Conservation (phyloP, 2,113 vertebrate genomes). For the Polypterus senegalus region DNA sequence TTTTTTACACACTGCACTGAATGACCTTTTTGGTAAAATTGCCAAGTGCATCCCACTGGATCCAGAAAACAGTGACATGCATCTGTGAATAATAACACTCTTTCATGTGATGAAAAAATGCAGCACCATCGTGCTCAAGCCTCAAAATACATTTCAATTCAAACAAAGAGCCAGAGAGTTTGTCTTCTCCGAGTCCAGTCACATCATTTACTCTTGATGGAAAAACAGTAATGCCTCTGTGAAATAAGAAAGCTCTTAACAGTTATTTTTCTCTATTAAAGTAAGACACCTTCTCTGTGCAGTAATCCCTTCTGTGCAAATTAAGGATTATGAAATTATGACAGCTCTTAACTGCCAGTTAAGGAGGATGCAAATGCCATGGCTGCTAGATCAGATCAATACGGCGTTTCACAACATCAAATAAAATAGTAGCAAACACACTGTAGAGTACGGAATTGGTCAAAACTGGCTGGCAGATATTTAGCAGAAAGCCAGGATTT, state of each 20-base stretch:
- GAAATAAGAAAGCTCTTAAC: not conserved
- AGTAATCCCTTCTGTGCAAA: not conserved
- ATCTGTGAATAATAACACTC: not conserved
- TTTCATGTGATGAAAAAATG: not conserved
- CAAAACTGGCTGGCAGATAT: no score
- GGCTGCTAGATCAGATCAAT: no score
- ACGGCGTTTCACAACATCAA: no score
- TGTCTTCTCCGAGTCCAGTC: not conserved
- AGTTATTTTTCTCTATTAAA: not conserved
- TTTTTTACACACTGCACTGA: not conserved
- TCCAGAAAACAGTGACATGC: not conserved
- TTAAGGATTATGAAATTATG: not conserved
- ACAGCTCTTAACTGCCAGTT: not conserved
- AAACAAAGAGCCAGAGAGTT: not conserved
- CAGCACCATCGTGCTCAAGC: not conserved
- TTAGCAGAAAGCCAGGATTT: no score
- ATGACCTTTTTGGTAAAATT: not conserved
- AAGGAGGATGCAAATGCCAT: not conserved
- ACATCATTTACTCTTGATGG: not conserved
- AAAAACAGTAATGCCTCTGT: not conserved
- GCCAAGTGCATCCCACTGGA: not conserved
- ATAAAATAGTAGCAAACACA: no score
- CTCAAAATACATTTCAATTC: not conserved
- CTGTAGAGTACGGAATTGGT: no score
- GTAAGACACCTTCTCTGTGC: not conserved